Base-by-base conservation (phyloP, 2,113 vertebrate genomes). In the Micronycteris hirsuta region DNA sequence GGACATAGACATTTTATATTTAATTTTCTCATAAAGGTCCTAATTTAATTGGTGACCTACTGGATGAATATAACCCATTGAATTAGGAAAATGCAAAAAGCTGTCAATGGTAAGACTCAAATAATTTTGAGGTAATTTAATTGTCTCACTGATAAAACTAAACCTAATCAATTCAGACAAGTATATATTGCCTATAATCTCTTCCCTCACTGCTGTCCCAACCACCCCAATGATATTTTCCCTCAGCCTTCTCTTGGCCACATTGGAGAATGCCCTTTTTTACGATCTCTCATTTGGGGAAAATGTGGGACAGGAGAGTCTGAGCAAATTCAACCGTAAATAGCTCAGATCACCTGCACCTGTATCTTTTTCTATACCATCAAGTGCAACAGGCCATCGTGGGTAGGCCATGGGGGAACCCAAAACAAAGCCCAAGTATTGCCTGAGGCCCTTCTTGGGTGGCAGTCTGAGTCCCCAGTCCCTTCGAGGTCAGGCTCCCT, bases 1-100 rank as follows among this genome's bases (percentile, higher is more conserved):
- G 67, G 47, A 71, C 22, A 81, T 19, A 77, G 33, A 47, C 67
- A 65, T 96, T 94, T 96, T 85, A 91, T 82, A 95, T 96, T 94
- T 52, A 71, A 86, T 88, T 95, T 96, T 96, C 77, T 85, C n/a
- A 82, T 77, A 91, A 84, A 45, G 86, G 58, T 61, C 76, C 56
- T 73, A 85, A 92, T 95, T 80, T 93, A 92, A 77, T 56, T 41
- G 68, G 47, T 88, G 65, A 31, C 2, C 0, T 76, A 81, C 56
- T 68, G 3, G 56, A 70, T 93, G 71, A 93, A 54, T 80, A 84
- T 73, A 84, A 95, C 91, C 19, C 54, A 74, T 28, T 0, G 1
- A 85, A 89, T 91, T 45, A 83, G 67, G 38, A 95, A 84, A 92
- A 81, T 8, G 54, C 63, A 92, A 85, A 92, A 84, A 71, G n/a